Evolutionary conservation across 2,113 vertebrate genomes (phyloP), one percentile per base, ranked within the genome.

Genomic region (Notothenia coriiceps): DNA sequence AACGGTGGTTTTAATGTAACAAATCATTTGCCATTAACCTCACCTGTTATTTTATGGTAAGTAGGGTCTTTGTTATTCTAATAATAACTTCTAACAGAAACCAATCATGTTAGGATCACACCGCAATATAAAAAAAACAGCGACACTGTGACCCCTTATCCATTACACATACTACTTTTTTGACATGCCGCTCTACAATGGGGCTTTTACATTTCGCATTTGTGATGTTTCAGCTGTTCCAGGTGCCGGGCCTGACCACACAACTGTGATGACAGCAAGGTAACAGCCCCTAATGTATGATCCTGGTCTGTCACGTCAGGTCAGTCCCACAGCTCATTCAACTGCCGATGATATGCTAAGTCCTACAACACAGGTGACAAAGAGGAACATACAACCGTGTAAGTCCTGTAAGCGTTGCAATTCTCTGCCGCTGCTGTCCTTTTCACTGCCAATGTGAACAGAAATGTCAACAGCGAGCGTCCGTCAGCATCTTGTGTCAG

Each of bases 1-100:
- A 93, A 83, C 67, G 85, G 89, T 83, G 90, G 90, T 86, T 94
- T 93, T 94, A 92, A 95, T 88, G 92, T 87, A 79, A 91, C 87
- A 89, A 92, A 94, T 86, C 78, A 90, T 92, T 94, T 84, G 86
- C 92, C 90, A 91, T 95, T 94, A 93, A 94, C 92, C 93, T 91
- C 86, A 76, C 62, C 88, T 84, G 91, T 89, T 88, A 91, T 93
- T 92, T 93, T 92, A 92, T 93, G 90, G 83, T 90, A 92, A 92
- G 88, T 79, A 93, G 88, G 62, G 84, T 86, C 86, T 85, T 82
- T 79, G 71, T 84, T 88, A 89, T 82, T 89, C 91, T 89, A 86
- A 89, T 92, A 89, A 89, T 84, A 90, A 83, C 86, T 86, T 88
- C 67, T 55, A 88, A 86, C 87, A 83, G 77, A 85, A 87, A 87